phyloP scores from a whole-genome alignment of 2,888 invertebrate species.

The Nipponacmea schrenckii region DNA sequence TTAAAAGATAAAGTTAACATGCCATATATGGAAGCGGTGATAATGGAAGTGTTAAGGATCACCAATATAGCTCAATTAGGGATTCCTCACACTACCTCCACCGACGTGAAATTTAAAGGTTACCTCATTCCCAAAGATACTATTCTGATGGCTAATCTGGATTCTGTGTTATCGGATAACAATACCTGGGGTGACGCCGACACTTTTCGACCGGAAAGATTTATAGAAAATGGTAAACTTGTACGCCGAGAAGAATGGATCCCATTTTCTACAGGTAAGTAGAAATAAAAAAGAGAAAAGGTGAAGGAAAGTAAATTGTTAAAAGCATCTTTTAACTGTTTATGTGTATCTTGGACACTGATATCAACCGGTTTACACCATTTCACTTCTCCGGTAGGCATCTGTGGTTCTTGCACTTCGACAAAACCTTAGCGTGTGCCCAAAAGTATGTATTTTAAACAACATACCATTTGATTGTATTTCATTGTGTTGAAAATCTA shows the following conservation, averaged over 20 bases:
- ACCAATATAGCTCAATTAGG: slow-evolving; percentile 45
- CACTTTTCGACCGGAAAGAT: slow-evolving; percentile 52
- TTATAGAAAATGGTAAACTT: slow-evolving; percentile 36
- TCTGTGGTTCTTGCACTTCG: no score
- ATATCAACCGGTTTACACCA: no score
- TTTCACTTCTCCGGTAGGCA: no score
- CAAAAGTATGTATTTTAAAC: no score
- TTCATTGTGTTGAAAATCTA: no score
- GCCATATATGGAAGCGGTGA: slow-evolving; percentile 50
- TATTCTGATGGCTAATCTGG: slow-evolving; percentile 41
- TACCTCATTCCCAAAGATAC: slow-evolving; percentile 54
- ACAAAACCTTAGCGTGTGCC: no score
- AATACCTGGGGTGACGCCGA: slow-evolving; percentile 41
- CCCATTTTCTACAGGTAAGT: slow-evolving; percentile 36
- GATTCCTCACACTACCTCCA: slow-evolving; percentile 39
- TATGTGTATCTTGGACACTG: no score
- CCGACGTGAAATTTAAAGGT: slow-evolving; percentile 47
- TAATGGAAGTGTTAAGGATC: slow-evolving; percentile 50
- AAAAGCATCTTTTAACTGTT: no score
- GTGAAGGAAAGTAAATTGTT: no score
- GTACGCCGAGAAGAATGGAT: slow-evolving; percentile 30
- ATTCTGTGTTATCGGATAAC: slow-evolving; percentile 44
- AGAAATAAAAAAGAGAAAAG: no score
- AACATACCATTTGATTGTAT: no score
- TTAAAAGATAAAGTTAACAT: slow-evolving; percentile 36